Evolutionary conservation across 2,888 invertebrate genomes (phyloP), one percentile per base, ranked within the genome.

Genomic region (Hypomecis atomaria): DNA sequence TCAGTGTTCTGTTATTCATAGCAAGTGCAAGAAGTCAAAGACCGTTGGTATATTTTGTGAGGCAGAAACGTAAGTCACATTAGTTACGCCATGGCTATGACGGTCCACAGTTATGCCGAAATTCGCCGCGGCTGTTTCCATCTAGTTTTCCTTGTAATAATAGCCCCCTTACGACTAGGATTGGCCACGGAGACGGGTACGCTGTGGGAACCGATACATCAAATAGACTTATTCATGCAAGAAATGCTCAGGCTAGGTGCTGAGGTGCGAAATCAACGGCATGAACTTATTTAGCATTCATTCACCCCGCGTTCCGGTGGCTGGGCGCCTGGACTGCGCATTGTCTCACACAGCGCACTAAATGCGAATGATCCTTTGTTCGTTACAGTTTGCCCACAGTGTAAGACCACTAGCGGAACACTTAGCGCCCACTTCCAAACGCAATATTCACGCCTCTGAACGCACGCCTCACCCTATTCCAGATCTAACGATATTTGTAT

Each of bases 361-460:
- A 83, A 86, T 82, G 77, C 79, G 85, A 90, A 90, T 84, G 85
- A 87, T 86, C 88, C 90, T 91, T 91, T 90, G 90, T 91, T 87
- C 78, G 83, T 78, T 85, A 86, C 85, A 86, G 74, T 85, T 87
- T 85, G 74, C 82, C 75, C 83, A 89, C 88, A 87, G 72, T 86
- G 87, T 87, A 85, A 82, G 81, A 86, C 83, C 82, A 79, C 82
- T 82, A 81, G 80, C 78, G 77, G 78, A 86, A 84, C 83, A 85
- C 81, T 87, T 86, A 81, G 85, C 87, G 81, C 85, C 85, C 85
- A 88, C 87, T 81, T 83, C 82, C 78, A 78, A 85, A 83, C 80
- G 79, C 79, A 83, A 84, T 81, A 81, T 83, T 82, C 84, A 80
- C 77, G 80, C 81, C 80, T 79, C 75, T 73, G 70, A 78, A 78